Base-by-base conservation (phyloP, 2,113 vertebrate species). In the Paramormyrops kingsleyae region DNA sequence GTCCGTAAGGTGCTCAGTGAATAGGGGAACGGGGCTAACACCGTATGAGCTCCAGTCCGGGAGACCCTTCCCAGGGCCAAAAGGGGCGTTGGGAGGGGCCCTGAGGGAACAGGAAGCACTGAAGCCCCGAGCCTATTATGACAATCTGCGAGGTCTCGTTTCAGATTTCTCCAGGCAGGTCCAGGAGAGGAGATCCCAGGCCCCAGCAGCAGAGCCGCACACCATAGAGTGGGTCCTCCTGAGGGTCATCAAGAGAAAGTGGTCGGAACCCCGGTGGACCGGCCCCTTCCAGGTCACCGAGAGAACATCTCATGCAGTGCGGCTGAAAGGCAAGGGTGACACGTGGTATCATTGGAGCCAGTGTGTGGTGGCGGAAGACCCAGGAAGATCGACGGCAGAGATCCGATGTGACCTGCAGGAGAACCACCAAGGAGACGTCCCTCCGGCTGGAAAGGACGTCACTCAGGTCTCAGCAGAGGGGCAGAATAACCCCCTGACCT, bases 301-400 rank as follows among this genome's bases (percentile, higher is more conserved):
- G 19, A 7, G 62, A 24, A 91, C 66, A 1, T 27, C 19, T 0
- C 90, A 91, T 12, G 83, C 47, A 1, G 84, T 91, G 4, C 84
- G 27, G 13, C 66, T 91, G 21, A 13, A 52, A 13, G 90, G 90
- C 1, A 91, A 91, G 15, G 90, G 90, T 1, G 88, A 89, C 5
- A 89, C 87, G 4, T 88, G 83, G 88, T 91, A 52, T 4, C 83
- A 91, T 53, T 88, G 86, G 50, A 90, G 59, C 50, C 62, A 70
- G 47, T 91, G 88, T 42, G 87, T n/a, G 5, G 21, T 31, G 5
- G 39, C 47, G 5, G 85, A 59, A 3, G 27, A 70, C 1, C 87
- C 87, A 3, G 24, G 42, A 2, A 31, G 83, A 24, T 0, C 2
- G 0, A 2, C 12, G 2, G 12, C 49, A 50, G 49, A 13, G 49